Evolutionary conservation across 2,113 vertebrate species (phyloP), one percentile per base, ranked within the genome.

Genomic region (Tragelaphus imberbis): DNA sequence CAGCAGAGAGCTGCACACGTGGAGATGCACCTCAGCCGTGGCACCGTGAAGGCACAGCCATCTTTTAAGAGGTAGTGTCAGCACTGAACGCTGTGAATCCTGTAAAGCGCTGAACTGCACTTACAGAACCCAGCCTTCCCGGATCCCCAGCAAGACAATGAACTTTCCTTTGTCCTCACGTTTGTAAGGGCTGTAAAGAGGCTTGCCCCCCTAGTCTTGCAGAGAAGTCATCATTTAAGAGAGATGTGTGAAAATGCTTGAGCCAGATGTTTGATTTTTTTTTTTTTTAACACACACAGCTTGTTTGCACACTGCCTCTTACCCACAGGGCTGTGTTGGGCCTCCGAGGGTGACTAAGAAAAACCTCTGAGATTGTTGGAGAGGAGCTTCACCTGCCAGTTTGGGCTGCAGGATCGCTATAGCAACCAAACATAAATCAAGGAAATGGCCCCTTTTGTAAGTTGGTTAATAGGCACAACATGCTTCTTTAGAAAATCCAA

Each of bases 381-480:
- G 98, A 98, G 98, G 98, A 98, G 98, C 98, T 98, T 99, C 98
- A 99, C 98, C 99, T 99, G 99, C 99, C 98, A 98, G 98, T 99
- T 98, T 99, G 98, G 98, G 97, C 99, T 97, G 98, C 97, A 96
- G 97, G 96, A 99, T 99, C 99, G 98, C 99, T 99, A 99, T 99
- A 99, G 99, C 98, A 99, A 99, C 99, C 98, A 97, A 98, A 99
- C 98, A 99, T 99, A 99, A 99, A 99, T 99, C 99, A 99, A 98
- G 99, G 98, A 99, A 99, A 99, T 99, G 98, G 99, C 98, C 98
- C 98, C 99, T 99, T 99, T 99, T 99, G 99, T 99, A 99, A 98
- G 99, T 99, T 99, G 99, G 99, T 99, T 99, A 99, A 99, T 99
- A 99, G 99, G 99, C 99, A 99, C 99, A 99, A 99, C 99, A 99